phyloP scores from a whole-genome alignment of 1,140 invertebrate species.

The Tetramorium parvispinum region DNA sequence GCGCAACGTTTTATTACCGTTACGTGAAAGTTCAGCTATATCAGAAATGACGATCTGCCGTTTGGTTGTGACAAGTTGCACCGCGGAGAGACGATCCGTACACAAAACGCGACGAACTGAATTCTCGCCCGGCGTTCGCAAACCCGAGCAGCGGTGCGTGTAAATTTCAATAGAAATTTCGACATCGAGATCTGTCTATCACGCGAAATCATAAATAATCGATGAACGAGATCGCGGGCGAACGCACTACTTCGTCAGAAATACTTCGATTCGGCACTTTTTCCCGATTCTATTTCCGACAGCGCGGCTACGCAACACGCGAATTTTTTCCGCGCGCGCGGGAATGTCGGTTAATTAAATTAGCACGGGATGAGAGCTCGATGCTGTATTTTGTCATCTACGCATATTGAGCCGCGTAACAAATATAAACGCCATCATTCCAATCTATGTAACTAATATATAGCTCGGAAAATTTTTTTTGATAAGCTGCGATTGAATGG shows the following conservation, averaged over 20 bases:
- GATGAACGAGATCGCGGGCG: slow-evolving; percentile 49
- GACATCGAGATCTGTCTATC: not conserved
- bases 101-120: slow-evolving; percentile 35
- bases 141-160: not conserved
- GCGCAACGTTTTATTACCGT: slow-evolving; percentile 32
- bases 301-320: not conserved
- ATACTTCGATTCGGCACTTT: slow-evolving; percentile 49
- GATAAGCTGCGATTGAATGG: not conserved
- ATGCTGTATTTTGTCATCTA: slow-evolving; percentile 16
- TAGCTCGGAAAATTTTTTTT: not conserved
- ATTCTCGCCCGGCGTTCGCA: slow-evolving; percentile 13
- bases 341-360: slow-evolving; percentile 31
- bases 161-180: slow-evolving; percentile 51
- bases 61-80: slow-evolving; percentile 43
- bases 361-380: slow-evolving; percentile 15
- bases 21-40: slow-evolving; percentile 37
- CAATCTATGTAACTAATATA: not conserved
- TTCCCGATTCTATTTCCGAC: slow-evolving; percentile 4
- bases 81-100: not conserved
- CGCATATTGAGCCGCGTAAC: not conserved
- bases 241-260: slow-evolving; percentile 5
- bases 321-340: slow-evolving; percentile 18
- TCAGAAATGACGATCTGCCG: slow-evolving; percentile 26
- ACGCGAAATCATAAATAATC: slow-evolving; percentile 56
- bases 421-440: slow-evolving; percentile 27